Evolutionary conservation across 1,140 invertebrate genomes (phyloP), one percentile per base, ranked within the genome.

Genomic region (Teleogryllus occipitalis): DNA sequence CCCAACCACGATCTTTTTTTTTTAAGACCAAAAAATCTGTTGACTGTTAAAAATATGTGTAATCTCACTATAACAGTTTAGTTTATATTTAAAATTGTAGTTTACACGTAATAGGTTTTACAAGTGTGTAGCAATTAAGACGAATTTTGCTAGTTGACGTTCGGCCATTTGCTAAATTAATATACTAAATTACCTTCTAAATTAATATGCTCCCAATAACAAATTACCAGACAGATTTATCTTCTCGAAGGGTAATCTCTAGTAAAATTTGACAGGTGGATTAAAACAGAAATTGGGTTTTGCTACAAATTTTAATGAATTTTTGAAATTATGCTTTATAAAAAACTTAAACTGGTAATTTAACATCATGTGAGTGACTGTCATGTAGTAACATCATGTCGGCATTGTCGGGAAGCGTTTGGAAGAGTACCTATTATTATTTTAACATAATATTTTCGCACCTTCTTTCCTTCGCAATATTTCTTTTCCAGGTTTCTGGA

Each of bases 41-140:
- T 47, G 18, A 21, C 8, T 22, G 22, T 47, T 77, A 12, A 22
- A 8, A 77, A 77, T 77, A 21, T 77, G 46, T 77, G 47, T 77
- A 77, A 47, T 77, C 8, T 77, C 76, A 77, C 76, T 15, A 12
- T 12, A 76, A 76, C 21, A 8, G 21, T 76, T 76, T 76, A 12
- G 21, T 76, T 76, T 76, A 76, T 12, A 12, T 22, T 76, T 22
- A 12, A 72, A 12, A 72, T 72, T 72, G 8, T 12, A 72, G 54
- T 72, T 76, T 76, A 22, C 75, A 76, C 75, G 22, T 77, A 77
- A 77, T 46, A 46, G 76, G 47, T 77, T 77, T 77, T 77, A n/a
- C 76, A 47, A 12, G 76, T 77, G 76, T 77, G 47, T 39, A 8
- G 76, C 76, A 77, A 77, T 47, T 39, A n/a, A n/a, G n/a, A n/a